These are phyloP conservation scores for Centroberyx gerrardi DNA, from an alignment of 2,797 vertebrate species.

Conservation along the genomic window DNA sequence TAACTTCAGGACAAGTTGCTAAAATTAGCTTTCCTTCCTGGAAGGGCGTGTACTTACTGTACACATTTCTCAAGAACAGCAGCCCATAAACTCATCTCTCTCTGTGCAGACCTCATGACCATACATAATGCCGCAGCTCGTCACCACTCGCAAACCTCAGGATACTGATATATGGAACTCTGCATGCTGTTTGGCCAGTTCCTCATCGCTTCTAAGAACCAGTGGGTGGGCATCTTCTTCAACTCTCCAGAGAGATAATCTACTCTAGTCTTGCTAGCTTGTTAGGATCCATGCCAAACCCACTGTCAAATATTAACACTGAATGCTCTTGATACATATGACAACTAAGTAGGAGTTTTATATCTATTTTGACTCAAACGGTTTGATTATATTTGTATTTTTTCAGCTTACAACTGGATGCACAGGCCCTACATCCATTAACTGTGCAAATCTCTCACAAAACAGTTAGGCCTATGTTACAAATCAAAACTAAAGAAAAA, in stretches of 20 bases:
- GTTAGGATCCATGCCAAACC: neutral
- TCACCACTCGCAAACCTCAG: neutral
- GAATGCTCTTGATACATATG: neutral
- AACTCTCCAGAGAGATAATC: constrained; percentile 33
- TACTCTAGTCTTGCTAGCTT: constrained; percentile 15
- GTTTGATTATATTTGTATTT: too few species aligned
- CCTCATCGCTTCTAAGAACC: constrained; percentile 61
- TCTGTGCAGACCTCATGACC: neutral
- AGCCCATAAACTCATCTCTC: neutral
- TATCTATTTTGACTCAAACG: too few species aligned
- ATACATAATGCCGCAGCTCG: neutral
- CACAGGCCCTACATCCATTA: too few species aligned
- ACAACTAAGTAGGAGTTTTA: too few species aligned
- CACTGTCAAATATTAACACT: neutral
- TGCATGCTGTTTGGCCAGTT: constrained; percentile 36
- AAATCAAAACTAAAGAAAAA: neutral
- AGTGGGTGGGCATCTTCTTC: neutral
- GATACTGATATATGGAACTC: constrained; percentile 4
- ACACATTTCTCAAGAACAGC: neutral
- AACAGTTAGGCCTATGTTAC: too few species aligned
- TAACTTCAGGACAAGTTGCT: too few species aligned
- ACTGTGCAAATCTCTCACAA: too few species aligned
- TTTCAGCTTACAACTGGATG: too few species aligned
- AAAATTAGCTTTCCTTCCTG: too few species aligned
- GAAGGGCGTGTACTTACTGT: too few species aligned